Conservation (phyloP, 2,888 invertebrate species). For the Camponotus fellah region DNA sequence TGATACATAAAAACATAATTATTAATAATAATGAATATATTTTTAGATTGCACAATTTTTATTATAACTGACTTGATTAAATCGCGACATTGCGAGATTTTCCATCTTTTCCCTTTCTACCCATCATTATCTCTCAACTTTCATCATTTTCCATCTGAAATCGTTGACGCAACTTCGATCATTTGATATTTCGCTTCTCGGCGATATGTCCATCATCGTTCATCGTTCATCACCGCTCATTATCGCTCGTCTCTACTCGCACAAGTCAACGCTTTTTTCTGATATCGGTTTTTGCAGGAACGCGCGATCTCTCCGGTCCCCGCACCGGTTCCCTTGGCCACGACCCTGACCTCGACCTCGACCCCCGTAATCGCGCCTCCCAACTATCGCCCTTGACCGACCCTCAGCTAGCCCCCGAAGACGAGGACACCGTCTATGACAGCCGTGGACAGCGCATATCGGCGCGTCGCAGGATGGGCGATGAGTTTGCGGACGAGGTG, state of each 20-base stretch:
- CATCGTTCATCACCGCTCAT: constrained; percentile 4
- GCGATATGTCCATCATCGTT: not conserved
- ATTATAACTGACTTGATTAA: not conserved
- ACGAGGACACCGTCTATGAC: constrained; percentile 89
- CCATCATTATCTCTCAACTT: not conserved
- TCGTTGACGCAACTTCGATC: constrained; percentile 25
- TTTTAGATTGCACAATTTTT: constrained; percentile 8
- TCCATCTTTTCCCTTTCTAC: not conserved
- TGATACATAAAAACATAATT: not conserved
- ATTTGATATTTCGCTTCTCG: not conserved
- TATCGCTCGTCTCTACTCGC: not conserved
- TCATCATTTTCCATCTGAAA: constrained; percentile 19
- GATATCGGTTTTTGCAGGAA: constrained; percentile 81
- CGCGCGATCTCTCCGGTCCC: constrained; percentile 83
- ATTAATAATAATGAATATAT: not conserved
- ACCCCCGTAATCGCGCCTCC: constrained; percentile 78
- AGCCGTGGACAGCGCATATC: constrained; percentile 87
- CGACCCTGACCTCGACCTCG: constrained; percentile 83
- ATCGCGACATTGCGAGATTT: constrained; percentile 16
- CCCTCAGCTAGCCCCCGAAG: constrained; percentile 76
- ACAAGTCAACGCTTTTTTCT: constrained; percentile 59
- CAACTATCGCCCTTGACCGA: constrained; percentile 66
- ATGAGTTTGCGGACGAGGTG: constrained; percentile 86
- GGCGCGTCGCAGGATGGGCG: constrained; percentile 84
- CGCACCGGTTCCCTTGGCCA: constrained; percentile 80